A percentile compares a stretch with the other conserved stretches of the same genome.
phyloP scores from a whole-genome alignment of 2,113 vertebrate genomes.

The Clarias batrachus region DNA sequence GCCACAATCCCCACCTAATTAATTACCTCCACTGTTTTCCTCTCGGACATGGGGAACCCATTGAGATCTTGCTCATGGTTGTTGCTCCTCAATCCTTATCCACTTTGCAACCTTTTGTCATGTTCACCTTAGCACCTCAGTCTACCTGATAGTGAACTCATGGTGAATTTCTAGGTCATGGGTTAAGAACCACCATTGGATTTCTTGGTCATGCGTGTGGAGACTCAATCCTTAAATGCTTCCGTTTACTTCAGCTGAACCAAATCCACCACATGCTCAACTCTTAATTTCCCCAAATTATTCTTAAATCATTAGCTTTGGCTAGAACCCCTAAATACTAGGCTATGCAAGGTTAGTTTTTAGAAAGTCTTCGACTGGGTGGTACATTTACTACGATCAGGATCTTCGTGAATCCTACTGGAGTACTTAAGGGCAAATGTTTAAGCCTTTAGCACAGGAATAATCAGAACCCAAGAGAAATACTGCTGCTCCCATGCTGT shows the following conservation, averaged over 20 bases:
- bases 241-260: not conserved
- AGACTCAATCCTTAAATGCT: not conserved
- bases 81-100: not conserved
- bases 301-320: not conserved
- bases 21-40: not conserved
- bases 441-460: not conserved
- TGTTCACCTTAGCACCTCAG: not conserved
- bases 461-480: not conserved
- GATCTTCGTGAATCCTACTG: no score
- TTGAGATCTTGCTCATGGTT: not conserved
- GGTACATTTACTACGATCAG: not conserved
- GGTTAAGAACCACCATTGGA: not conserved
- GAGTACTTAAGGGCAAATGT: not conserved
- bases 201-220: not conserved
- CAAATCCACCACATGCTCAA: not conserved
- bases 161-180: not conserved
- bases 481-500: not conserved
- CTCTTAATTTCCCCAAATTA: not conserved
- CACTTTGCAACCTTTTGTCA: not conserved
- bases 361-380: not conserved
- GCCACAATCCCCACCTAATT: not conserved
- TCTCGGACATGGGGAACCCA: no score
- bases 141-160: not conserved
- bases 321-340: not conserved
- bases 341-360: not conserved